A percentile compares a stretch with the other conserved stretches of the same genome.
Conservation (phyloP, 2,113 vertebrate genomes). For the Hassar affinis region DNA sequence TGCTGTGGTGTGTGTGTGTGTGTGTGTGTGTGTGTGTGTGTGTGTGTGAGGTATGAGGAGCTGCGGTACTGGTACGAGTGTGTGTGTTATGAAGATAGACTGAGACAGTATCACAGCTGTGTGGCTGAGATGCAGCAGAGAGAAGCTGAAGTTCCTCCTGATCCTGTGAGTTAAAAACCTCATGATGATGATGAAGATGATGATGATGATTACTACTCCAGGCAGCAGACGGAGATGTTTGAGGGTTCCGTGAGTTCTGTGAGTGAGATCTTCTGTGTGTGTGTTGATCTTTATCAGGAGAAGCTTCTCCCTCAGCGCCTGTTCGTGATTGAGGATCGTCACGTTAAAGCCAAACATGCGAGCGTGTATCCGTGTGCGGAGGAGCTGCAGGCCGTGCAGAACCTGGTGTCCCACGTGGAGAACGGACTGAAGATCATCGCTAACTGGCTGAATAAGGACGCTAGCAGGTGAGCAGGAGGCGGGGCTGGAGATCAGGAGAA, state of each 20-base stretch:
- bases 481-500: too few species aligned
- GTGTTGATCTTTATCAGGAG: not conserved
- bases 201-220: too few species aligned
- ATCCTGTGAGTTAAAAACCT: slow-evolving; percentile 21
- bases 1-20: slow-evolving; percentile 48
- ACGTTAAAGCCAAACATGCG: slow-evolving; percentile 92
- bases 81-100: slow-evolving; percentile 73
- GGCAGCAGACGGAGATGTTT: not conserved
- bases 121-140: slow-evolving; percentile 63
- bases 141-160: slow-evolving; percentile 54
- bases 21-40: slow-evolving; percentile 53
- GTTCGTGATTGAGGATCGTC: slow-evolving; percentile 88
- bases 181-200: too few species aligned
- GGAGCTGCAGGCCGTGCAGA: slow-evolving; percentile 91
- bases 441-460: slow-evolving; percentile 85
- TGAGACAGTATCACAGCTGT: slow-evolving; percentile 71
- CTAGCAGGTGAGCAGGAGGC: slow-evolving; percentile 72
- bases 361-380: slow-evolving; percentile 92
- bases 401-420: slow-evolving; percentile 91
- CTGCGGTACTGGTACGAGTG: slow-evolving; percentile 78
- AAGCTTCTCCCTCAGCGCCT: slow-evolving; percentile 76
- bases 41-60: slow-evolving; percentile 71
- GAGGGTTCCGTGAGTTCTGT: not conserved
- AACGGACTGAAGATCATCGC: slow-evolving; percentile 88
- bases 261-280: not conserved